Percentiles rank a stretch among this genome's conserved stretches.
Evolutionary conservation across 2,888 invertebrate genomes (phyloP).

Genomic region (Onchidella celtica): DNA sequence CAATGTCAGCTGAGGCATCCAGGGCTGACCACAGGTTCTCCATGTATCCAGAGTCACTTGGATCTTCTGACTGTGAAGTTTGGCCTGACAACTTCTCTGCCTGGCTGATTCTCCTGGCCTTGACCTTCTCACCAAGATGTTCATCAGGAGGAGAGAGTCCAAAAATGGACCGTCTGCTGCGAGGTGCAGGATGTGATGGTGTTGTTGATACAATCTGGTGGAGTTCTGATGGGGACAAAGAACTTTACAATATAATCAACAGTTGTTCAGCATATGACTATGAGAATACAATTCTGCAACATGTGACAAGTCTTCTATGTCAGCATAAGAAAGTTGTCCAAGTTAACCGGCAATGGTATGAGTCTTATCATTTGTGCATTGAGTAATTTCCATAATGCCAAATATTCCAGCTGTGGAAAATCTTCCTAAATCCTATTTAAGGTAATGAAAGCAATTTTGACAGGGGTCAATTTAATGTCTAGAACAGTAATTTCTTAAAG

Average conservation of each 20-base stretch:
- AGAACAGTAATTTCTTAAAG: too few relatives aligned
- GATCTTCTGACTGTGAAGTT: neutral
- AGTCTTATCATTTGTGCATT: too few relatives aligned
- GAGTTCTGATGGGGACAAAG: neutral
- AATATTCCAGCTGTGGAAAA: too few relatives aligned
- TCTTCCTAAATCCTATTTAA: too few relatives aligned
- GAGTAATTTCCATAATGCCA: too few relatives aligned
- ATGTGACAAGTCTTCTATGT: too few relatives aligned
- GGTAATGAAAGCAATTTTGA: too few relatives aligned
- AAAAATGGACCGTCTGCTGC: conserved; percentile 45
- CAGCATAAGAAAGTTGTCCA: too few relatives aligned
- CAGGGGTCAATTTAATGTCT: too few relatives aligned
- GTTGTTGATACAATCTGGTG: conserved; percentile 2
- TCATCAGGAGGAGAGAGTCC: conserved; percentile 38
- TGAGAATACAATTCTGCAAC: too few relatives aligned
- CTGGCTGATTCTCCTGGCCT: neutral
- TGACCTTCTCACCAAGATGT: neutral
- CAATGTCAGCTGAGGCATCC: conserved; percentile 30
- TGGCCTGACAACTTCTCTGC: neutral
- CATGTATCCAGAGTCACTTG: neutral
- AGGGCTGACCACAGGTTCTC: conserved; percentile 25
- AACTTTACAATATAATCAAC: neutral
- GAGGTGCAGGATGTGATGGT: conserved; percentile 18
- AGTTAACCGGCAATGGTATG: too few relatives aligned
- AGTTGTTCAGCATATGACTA: too few relatives aligned